A percentile compares a stretch with the other conserved stretches of the same genome.
These are phyloP conservation scores for Kuschelorhynchus macadamiae DNA, from an alignment of 2,888 invertebrate species.

Conservation along the genomic window DNA sequence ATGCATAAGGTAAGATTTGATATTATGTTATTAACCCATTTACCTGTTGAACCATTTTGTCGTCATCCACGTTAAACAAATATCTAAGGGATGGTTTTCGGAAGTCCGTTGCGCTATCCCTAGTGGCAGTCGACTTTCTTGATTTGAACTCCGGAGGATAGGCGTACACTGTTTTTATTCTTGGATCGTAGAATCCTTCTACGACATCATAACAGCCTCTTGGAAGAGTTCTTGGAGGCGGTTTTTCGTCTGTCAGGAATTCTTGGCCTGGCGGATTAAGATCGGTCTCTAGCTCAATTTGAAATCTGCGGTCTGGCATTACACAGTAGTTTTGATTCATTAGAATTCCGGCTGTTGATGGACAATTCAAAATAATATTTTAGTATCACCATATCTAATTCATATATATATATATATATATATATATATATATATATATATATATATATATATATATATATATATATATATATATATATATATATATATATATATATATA, in stretches of 20 bases:
- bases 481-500: too few species aligned
- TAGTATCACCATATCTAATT: too few species aligned
- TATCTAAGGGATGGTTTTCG: neutral
- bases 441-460: too few species aligned
- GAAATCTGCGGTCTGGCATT: constrained; percentile 52
- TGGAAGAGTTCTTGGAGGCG: constrained; percentile 45
- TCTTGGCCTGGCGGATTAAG: constrained; percentile 51
- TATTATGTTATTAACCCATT: too few species aligned
- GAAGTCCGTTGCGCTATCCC: neutral
- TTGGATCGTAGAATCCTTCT: constrained; percentile 38
- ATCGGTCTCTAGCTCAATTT: constrained; percentile 47
- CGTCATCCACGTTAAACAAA: too few species aligned
- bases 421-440: too few species aligned
- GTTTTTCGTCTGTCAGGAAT: constrained; percentile 48
- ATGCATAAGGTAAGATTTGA: too few species aligned
- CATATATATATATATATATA: too few species aligned
- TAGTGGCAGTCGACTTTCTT: too few species aligned
- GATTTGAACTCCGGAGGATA: constrained; percentile 12
- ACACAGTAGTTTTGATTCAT: constrained; percentile 48
- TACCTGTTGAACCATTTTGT: too few species aligned
- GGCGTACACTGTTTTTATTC: constrained; percentile 31
- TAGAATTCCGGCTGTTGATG: constrained; percentile 33
- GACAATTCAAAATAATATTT: neutral
- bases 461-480: too few species aligned
- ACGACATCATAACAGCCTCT: constrained; percentile 51